Evolutionary conservation across 2,113 vertebrate species (phyloP), one percentile per base, ranked within the genome.

Genomic region (Rhinogobius similis): DNA sequence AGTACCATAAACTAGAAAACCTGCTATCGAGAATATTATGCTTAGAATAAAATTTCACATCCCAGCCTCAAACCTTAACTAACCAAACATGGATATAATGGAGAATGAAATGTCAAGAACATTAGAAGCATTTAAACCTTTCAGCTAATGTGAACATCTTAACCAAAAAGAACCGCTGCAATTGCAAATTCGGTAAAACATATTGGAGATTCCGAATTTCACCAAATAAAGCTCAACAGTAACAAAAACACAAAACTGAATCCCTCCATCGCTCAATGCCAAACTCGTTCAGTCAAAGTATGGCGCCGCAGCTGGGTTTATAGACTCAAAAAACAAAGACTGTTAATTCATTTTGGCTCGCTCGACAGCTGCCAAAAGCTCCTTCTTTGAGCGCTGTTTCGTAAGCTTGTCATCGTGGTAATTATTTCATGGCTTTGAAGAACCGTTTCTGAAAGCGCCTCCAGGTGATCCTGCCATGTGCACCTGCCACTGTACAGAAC

Each of bases 401-500:
- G 62, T 56, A 21, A 21, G 43, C 26, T 32, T 62, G 76, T 64
- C 58, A 44, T 64, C 12, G 1, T 50, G 0, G 46, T 29, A 27
- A n/a, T n/a, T 44, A 66, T 52, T 11, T 38, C 12, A 5, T 41
- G 24, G 38, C 21, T 69, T 64, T 43, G 21, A n/a, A 41, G 16
- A 36, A 4, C 56, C 62, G 29, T n/a, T 21, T 20, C 3, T 1
- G 50, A 11, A 10, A 24, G 4, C 13, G 11, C 55, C 29, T 70
- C 44, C 38, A 62, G 44, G 62, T 32, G 16, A 32, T 29, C 16
- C 36, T 24, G 48, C 7, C 32, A 36, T 36, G 4, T 50, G 9
- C 55, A 50, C 62, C 64, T 70, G 68, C 70, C 56, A 9, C 56
- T 11, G 24, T 36, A 53, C 21, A 71, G 63, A 18, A n/a, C 32